Evolutionary conservation across 1,140 invertebrate species (phyloP), one percentile per base, ranked within the genome.

Genomic region (Magallana angulata): DNA sequence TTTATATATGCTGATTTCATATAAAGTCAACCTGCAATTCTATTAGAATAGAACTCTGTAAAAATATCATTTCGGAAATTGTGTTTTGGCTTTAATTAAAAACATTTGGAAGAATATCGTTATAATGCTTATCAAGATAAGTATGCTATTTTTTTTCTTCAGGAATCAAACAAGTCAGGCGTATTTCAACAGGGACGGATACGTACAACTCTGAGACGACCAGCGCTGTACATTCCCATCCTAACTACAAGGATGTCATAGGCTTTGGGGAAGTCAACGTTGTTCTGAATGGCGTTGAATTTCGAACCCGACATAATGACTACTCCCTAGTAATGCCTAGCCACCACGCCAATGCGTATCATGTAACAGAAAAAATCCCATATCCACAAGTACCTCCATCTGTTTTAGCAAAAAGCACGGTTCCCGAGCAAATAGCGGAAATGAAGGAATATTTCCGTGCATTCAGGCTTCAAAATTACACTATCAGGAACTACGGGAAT

Each of bases 301-400:
- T 94, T 89, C 87, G 92, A 59, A 94, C 93, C 1, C 87, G 93
- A 11, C 93, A 94, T 84, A 94, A 94, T 84, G 93, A 94, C 88
- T 94, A 93, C 86, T 90, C 90, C 84, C 88, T 93, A 5, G 60
- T 56, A 18, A 93, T 91, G 91, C 92, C 93, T 0, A 87, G 87
- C 81, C 89, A 14, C 14, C 89, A 18, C 9, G 85, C 18, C 9
- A 87, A 87, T 3, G 64, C 56, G 1, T 93, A 91, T 80, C 85
- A 91, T 36, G 85, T 57, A 8, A 87, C 83, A 6, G 92, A 93
- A 83, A 89, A 93, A 36, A 91, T 94, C 18, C 91, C 92, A 11
- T 92, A 92, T 68, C 93, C 93, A 0, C 85, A 71, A 14, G 91
- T 93, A 0, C 93, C 93, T 3, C 91, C 92, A 8, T 88, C 90